Conservation (phyloP, 2,113 vertebrate species). For the Tragelaphus scriptus region DNA sequence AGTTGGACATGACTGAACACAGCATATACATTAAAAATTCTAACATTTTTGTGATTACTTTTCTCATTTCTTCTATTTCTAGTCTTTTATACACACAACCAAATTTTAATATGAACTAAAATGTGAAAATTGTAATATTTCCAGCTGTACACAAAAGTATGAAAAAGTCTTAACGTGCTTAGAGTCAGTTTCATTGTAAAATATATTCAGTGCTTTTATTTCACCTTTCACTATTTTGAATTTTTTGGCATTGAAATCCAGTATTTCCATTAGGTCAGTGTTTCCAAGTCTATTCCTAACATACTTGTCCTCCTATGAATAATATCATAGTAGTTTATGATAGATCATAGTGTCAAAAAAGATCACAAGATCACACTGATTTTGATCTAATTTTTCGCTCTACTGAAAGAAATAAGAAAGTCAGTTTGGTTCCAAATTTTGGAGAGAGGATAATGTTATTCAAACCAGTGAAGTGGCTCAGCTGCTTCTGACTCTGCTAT, state of each 20-base stretch:
- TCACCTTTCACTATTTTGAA: conserved; percentile 32
- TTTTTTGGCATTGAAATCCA: neutral
- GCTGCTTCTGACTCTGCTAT: neutral
- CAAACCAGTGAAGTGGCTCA: neutral
- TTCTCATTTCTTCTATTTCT: neutral
- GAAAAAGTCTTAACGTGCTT: conserved; percentile 66
- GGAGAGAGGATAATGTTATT: neutral
- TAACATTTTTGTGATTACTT: neutral
- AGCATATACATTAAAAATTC: neutral
- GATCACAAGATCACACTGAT: neutral
- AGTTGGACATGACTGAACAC: neutral
- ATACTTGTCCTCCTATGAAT: conserved; percentile 36
- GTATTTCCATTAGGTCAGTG: conserved; percentile 39
- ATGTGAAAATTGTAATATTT: neutral
- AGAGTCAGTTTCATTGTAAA: conserved; percentile 60
- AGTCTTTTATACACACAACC: neutral
- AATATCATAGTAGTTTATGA: neutral
- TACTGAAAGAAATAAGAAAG: conserved; percentile 27
- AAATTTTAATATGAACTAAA: neutral
- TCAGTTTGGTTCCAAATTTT: neutral
- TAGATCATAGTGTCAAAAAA: conserved; percentile 28
- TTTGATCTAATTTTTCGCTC: conserved; percentile 23
- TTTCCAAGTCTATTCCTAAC: neutral
- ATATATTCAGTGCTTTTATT: conserved; percentile 44
- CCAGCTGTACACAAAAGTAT: neutral